A percentile compares a stretch with the other conserved stretches of the same genome.
Evolutionary conservation across 2,113 vertebrate genomes (phyloP).

Genomic region (Grammomys dolichurus): DNA sequence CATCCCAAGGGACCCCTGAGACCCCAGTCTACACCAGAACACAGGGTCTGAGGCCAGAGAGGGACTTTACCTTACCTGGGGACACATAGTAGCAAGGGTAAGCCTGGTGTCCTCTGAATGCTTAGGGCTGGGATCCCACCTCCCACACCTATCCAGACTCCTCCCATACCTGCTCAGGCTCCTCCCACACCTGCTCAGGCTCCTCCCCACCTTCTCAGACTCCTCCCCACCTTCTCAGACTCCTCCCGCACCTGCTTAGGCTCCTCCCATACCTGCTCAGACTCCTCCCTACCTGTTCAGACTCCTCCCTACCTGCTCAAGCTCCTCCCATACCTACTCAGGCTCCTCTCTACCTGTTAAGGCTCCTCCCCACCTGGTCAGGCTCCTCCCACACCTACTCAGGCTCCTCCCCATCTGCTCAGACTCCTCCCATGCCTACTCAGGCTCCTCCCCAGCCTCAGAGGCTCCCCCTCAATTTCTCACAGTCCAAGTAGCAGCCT

Average conservation of each 20-base stretch:
- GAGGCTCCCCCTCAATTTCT: background rate
- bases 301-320: background rate
- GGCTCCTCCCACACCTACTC: background rate
- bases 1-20: fast-evolving
- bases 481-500: background rate
- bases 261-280: background rate
- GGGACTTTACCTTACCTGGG: background rate
- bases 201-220: background rate
- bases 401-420: background rate
- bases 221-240: background rate
- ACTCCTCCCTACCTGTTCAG: background rate
- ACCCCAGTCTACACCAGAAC: background rate
- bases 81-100: background rate
- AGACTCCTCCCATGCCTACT: background rate
- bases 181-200: background rate
- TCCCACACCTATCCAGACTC: background rate
- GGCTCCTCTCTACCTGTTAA: background rate
- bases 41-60: background rate
- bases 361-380: background rate
- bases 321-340: background rate
- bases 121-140: fast-evolving
- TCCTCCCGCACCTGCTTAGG: background rate
- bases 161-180: background rate
- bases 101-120: background rate
- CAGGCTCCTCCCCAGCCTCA: background rate